Conservation (phyloP, 2,888 invertebrate species). For the Drosophila emarginata region DNA sequence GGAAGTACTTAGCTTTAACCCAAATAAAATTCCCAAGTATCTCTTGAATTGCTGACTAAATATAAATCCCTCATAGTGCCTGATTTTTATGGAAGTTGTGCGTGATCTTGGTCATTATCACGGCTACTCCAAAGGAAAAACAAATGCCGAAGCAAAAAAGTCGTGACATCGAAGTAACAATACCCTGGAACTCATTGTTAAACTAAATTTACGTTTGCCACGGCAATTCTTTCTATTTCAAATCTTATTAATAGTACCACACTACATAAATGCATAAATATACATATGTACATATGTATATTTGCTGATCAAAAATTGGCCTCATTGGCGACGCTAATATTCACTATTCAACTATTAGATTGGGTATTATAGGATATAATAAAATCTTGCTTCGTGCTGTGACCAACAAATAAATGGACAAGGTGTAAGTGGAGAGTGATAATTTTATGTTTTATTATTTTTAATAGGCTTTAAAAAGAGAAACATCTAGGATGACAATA, state of each 20-base stretch:
- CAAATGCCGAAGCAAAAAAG: background rate
- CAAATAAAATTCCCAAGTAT: conserved; percentile 27
- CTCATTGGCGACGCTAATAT: background rate
- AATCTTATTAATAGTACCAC: too few relatives aligned
- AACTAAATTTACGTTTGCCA: too few relatives aligned
- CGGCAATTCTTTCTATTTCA: too few relatives aligned
- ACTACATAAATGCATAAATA: too few relatives aligned
- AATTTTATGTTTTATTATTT: conserved; percentile 32
- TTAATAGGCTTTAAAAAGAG: conserved; percentile 38
- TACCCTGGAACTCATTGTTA: background rate
- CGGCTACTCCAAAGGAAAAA: conserved; percentile 14
- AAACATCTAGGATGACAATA: background rate
- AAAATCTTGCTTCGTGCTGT: conserved; percentile 27
- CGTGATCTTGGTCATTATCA: conserved; percentile 62
- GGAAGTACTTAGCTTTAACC: conserved; percentile 11
- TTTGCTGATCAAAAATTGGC: too few relatives aligned
- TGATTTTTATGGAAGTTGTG: conserved; percentile 57
- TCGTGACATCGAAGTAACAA: background rate
- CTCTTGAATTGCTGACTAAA: background rate
- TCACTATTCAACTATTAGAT: background rate
- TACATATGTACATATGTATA: too few relatives aligned
- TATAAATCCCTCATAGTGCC: background rate
- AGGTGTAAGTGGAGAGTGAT: conserved; percentile 22
- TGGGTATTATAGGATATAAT: background rate
- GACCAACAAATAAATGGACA: conserved; percentile 63